Conservation (phyloP, 2,113 vertebrate genomes). For the Takifugu flavidus region DNA sequence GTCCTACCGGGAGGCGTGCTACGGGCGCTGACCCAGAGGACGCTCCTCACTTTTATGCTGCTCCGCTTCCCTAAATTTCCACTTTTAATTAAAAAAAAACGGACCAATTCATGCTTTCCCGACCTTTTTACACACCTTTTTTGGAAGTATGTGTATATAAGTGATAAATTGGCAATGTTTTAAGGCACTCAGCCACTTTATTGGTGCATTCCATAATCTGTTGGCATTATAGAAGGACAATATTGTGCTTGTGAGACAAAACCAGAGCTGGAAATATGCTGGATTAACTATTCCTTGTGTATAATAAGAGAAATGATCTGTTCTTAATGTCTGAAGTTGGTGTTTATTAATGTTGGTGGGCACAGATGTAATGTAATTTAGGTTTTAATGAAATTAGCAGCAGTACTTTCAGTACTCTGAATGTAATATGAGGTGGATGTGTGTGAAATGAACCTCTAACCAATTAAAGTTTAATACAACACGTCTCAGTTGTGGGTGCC, state of each 20-base stretch:
- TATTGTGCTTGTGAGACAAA: slow-evolving; percentile 16
- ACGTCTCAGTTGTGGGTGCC: too few species aligned
- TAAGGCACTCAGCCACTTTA: slow-evolving; percentile 69
- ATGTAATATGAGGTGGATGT: neutral
- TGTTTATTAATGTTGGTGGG: neutral
- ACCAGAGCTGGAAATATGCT: slow-evolving; percentile 26
- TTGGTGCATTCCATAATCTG: slow-evolving; percentile 34
- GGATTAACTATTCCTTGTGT: slow-evolving; percentile 26
- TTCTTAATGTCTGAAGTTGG: neutral
- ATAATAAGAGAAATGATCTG: slow-evolving; percentile 13
- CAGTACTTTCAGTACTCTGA: neutral
- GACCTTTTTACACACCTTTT: slow-evolving; percentile 5
- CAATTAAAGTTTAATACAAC: too few species aligned
- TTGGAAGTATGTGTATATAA: neutral
- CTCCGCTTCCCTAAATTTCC: slow-evolving; percentile 22
- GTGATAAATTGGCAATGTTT: slow-evolving; percentile 11
- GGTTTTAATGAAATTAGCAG: slow-evolving; percentile 4
- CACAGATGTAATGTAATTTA: neutral
- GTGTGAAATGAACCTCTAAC: neutral
- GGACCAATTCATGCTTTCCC: neutral
- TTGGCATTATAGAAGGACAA: slow-evolving; percentile 21
- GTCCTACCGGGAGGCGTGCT: slow-evolving; percentile 90
- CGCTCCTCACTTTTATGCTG: slow-evolving; percentile 30
- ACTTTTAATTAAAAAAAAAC: slow-evolving; percentile 11
- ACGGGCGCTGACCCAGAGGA: slow-evolving; percentile 37